Base-by-base conservation (phyloP, 2,888 invertebrate species). In the Ochropleura leucogaster region DNA sequence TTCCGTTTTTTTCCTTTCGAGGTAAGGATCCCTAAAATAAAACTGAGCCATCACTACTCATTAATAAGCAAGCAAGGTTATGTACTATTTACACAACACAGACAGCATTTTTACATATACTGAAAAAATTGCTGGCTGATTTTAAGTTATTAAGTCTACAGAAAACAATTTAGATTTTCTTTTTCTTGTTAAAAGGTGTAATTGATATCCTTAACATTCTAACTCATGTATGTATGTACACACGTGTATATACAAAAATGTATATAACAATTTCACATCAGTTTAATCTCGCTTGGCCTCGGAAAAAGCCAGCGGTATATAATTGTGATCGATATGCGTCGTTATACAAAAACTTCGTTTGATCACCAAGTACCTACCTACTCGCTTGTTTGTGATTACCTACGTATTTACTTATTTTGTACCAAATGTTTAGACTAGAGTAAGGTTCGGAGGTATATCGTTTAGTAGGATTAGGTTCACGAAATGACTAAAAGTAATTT, bases 291-390 rank as follows among this genome's bases (percentile, higher is more conserved):
- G 51, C 51, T 20, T n/a, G 20, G 46, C 20, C 62, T 79, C 49
- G 55, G 16, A 72, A 46, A 64, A 77, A 72, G 20, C 63, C 44
- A 55, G 2, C 40, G 14, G 62, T 62, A 53, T 10, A 20, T 76
- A 79, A 55, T 46, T 63, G 47, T 55, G 44, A 79, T 77, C 62
- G 55, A 72, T 77, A 79, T 18, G 44, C 47, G 40, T 62, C 44
- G 72, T 55, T 79, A 14, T 18, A 63, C 40, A 72, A 72, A 79
- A 72, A 79, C 44, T 63, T 63, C 73, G 72, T 79, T 77, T 79
- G 63, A 72, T 72, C 72, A 71, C 44, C 44, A 55, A 62, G 53
- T 30, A 44, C 55, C 10, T 63, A 42, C n/a, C 60, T 30, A 47
- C 69, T 14, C 47, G 9, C 10, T 75, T 40, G 18, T 76, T 44